Base-by-base conservation (phyloP, 2,113 vertebrate genomes). In the Apeltes quadracus region DNA sequence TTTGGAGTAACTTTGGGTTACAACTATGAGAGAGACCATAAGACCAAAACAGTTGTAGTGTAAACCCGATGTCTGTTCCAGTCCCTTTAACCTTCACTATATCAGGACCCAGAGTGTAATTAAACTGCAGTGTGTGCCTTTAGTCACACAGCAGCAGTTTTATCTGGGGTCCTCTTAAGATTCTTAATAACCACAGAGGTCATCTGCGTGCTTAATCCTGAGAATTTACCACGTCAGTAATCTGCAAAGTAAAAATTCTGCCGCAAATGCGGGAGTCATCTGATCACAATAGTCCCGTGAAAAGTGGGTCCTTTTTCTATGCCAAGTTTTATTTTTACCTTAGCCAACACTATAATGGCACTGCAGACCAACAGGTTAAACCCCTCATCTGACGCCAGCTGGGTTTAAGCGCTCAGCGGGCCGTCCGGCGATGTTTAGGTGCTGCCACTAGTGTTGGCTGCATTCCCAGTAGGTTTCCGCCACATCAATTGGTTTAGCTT, bases 171-270 rank as follows among this genome's bases (percentile, higher is more conserved):
- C 76, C 44, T 79, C 3, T 76, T 61, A 57, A 32, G 66, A 67
- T 61, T 72, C 61, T 68, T 78, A 71, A 82, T 70, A 78, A 61
- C 63, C 63, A 64, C 46, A 73, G 57, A 81, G 72, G 83, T 61
- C 66, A 4, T 32, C 4, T 61, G 62, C 46, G 43, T 20, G 29
- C 58, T 62, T 72, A 53, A 80, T 84, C 74, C 75, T 38, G 53
- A 48, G 73, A 73, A 82, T 72, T 65, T 58, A 58, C 27, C 41
- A 10, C 14, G 71, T 23, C 50, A 1, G 9, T 62, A 72, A 79
- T 71, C 61, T 82, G 61, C 53, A 55, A 63, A 38, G 9, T 25
- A 36, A 59, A 74, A 41, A 57, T 2, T 23, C 15, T 0, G 48
- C 20, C 5, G 10, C 36, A 67, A 79, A 81, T 75, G n/a, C 18